Base-by-base conservation (phyloP, 2,888 invertebrate genomes). In the Lepidocyrtoides sp. region DNA sequence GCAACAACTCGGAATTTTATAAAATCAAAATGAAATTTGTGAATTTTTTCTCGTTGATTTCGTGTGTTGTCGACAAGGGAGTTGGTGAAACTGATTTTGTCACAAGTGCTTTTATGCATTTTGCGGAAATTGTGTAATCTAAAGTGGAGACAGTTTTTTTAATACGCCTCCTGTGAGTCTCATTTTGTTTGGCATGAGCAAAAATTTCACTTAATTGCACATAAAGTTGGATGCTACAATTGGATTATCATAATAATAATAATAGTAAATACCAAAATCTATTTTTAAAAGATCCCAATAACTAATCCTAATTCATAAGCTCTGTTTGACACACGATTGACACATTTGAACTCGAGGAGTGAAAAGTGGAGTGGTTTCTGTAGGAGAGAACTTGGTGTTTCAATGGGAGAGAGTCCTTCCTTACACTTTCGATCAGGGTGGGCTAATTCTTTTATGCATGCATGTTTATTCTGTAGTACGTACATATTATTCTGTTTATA, bases 351-450 rank as follows among this genome's bases (percentile, higher is more conserved):
- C 41, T 29, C 44, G 26, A 17, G 12, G 36, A 75, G 77, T 20
- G 60, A 85, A 57, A 85, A 36, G 41, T 57, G 32, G 41, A 29
- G 85, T 41, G 72, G 86, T 77, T 36, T 36, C 66, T 83, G 83
- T 84, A 82, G 89, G 89, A 77, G 89, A 84, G 84, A 84, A 77
- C 48, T 72, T 32, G 51, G 83, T 72, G 29, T 44, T 66, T 88
- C 20, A 29, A n/a, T 63, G 54, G 23, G 17, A 44, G 10, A 66
- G 48, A 23, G 60, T 60, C 41, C 69, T 84, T 60, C 41, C 69
- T 84, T 69, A 54, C 51, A 75, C 85, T 91, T 41, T 91, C 91
- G 85, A 91, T 41, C 85, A 84, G 84, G 91, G 91, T 91, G 91
- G 91, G 77, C n/a, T 32, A 0, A 69, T 32, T 41, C 57, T 44